Evolutionary conservation across 1,140 invertebrate genomes (phyloP).

Genomic region (Hormaphis cornu): DNA sequence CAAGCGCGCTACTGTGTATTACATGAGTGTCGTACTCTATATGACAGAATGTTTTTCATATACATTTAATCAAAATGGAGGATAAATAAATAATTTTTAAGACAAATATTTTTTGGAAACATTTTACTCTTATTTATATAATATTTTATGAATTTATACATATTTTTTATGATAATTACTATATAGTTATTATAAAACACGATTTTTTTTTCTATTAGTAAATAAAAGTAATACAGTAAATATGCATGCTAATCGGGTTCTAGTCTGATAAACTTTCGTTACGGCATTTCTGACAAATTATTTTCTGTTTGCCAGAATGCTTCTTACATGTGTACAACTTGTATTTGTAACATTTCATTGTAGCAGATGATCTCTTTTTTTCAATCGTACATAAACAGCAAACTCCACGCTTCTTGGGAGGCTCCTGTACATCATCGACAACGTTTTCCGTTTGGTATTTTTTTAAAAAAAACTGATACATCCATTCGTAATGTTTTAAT

Average conservation of each 20-base stretch:
- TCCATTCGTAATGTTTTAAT: not conserved
- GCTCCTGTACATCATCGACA: not conserved
- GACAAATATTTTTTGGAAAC: not conserved
- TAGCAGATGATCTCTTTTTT: slow-evolving; percentile 1
- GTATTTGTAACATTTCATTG: not conserved
- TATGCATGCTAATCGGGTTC: no score
- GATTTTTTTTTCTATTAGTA: no score
- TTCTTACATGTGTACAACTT: slow-evolving; percentile 7
- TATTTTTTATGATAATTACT: no score
- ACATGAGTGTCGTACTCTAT: not conserved
- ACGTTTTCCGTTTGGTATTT: not conserved
- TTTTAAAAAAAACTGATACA: not conserved
- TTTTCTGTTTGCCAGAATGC: not conserved
- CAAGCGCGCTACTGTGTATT: not conserved
- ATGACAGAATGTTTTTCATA: not conserved
- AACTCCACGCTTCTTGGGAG: not conserved
- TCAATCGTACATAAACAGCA: not conserved
- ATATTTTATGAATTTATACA: not conserved
- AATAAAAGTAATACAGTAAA: no score
- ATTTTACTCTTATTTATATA: not conserved
- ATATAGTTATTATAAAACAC: no score
- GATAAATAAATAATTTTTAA: not conserved
- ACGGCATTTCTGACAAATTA: not conserved
- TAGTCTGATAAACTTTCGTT: not conserved
- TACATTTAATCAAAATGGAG: not conserved